A percentile compares a stretch with the other conserved stretches of the same genome.
These are phyloP conservation scores for Phengaris alcon DNA, from an alignment of 2,888 invertebrate genomes.

Conservation along the genomic window DNA sequence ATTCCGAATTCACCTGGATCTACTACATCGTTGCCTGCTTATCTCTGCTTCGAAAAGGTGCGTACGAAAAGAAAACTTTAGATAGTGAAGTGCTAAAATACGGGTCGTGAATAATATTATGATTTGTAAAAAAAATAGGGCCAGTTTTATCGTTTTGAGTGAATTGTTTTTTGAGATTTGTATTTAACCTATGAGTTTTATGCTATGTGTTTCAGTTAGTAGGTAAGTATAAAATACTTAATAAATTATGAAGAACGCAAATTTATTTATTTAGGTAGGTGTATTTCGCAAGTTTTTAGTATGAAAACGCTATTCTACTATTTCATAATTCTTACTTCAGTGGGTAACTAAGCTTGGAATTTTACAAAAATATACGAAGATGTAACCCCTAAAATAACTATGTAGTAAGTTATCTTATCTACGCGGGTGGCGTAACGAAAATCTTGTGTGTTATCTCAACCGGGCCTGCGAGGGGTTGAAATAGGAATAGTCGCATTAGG, in stretches of 20 bases:
- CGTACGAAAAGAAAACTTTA: not conserved
- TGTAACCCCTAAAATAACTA: conserved; percentile 21
- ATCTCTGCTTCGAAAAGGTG: conserved; percentile 45
- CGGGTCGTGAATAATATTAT: not conserved
- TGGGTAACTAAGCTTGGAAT: not conserved
- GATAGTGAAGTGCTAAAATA: not conserved
- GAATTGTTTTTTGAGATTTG: too few species aligned
- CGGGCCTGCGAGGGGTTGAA: conserved; percentile 67
- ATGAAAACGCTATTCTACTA: too few species aligned
- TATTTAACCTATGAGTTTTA: too few species aligned
- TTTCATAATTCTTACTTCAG: too few species aligned
- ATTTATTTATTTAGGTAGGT: too few species aligned
- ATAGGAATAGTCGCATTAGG: conserved; percentile 79
- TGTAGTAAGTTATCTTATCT: conserved; percentile 13
- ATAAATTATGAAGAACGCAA: too few species aligned
- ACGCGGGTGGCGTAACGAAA: conserved; percentile 20
- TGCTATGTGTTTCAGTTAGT: too few species aligned
- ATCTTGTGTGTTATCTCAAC: conserved; percentile 62
- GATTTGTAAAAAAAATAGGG: too few species aligned
- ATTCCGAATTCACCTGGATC: conserved; percentile 48
- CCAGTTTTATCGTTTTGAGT: too few species aligned
- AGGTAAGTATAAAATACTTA: too few species aligned
- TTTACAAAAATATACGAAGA: not conserved
- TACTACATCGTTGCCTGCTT: conserved; percentile 48
- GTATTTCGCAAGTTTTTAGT: too few species aligned